Conservation (phyloP, 35 echinoderm and acorn worm genomes). For the Ptychodera flava region DNA sequence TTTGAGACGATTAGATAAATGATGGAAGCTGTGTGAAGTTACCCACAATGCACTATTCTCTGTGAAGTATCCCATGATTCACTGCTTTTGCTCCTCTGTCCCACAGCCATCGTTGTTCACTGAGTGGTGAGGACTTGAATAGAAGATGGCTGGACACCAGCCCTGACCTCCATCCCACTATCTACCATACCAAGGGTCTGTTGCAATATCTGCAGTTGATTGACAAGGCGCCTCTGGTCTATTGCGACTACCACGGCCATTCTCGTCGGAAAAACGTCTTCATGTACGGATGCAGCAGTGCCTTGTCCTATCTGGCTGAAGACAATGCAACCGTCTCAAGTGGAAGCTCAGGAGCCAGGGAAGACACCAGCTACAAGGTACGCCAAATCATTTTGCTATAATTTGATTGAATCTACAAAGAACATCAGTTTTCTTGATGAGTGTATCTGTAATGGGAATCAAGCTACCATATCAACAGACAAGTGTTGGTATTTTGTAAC, state of each 20-base stretch:
- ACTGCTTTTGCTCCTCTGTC: too few relatives aligned
- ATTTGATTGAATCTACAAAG: neutral
- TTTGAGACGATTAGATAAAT: too few relatives aligned
- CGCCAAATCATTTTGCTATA: neutral
- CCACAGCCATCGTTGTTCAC: slow-evolving; percentile 86
- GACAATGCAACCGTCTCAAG: slow-evolving; percentile 23
- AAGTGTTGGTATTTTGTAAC: too few relatives aligned
- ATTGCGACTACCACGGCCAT: slow-evolving; percentile 95
- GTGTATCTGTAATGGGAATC: too few relatives aligned
- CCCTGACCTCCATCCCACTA: slow-evolving; percentile 78
- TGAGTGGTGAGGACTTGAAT: slow-evolving; percentile 94
- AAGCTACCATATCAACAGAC: too few relatives aligned
- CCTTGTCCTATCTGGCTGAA: slow-evolving; percentile 52
- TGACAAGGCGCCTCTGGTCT: slow-evolving; percentile 59
- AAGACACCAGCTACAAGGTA: slow-evolving; percentile 96
- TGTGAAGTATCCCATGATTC: too few relatives aligned
- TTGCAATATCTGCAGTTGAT: slow-evolving; percentile 58
- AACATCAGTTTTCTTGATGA: too few relatives aligned
- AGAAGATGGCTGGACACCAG: slow-evolving; percentile 67
- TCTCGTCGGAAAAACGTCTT: slow-evolving; percentile 97
- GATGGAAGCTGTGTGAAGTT: too few relatives aligned
- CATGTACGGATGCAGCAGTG: slow-evolving; percentile 81
- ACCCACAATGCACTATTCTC: too few relatives aligned
- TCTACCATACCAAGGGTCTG: slow-evolving; percentile 92
- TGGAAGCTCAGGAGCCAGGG: slow-evolving; percentile 28